Evolutionary conservation across 2,888 invertebrate genomes (phyloP).

Genomic region (Erannis defoliaria): DNA sequence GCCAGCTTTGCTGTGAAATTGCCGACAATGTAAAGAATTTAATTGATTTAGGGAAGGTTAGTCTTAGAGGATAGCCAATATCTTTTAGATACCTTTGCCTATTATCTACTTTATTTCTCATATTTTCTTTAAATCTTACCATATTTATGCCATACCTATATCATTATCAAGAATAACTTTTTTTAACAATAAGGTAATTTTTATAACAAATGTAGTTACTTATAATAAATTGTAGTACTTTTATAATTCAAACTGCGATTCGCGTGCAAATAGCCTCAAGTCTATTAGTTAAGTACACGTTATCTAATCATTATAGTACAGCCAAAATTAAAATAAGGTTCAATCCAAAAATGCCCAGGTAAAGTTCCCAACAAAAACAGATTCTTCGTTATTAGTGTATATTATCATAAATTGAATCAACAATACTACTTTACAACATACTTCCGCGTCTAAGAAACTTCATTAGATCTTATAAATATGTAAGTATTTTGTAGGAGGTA

Average conservation of each 20-base stretch:
- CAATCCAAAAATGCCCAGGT: too few species aligned
- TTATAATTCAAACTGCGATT: too few species aligned
- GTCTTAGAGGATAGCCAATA: not conserved
- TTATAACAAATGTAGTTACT: too few species aligned
- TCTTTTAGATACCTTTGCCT: too few species aligned
- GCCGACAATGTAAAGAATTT: slow-evolving; percentile 25
- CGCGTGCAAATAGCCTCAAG: too few species aligned
- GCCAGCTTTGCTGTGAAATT: slow-evolving; percentile 53
- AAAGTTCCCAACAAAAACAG: not conserved
- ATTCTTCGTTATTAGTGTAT: not conserved
- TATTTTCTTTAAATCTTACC: too few species aligned
- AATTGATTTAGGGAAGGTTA: slow-evolving; percentile 2
- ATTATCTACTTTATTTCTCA: too few species aligned
- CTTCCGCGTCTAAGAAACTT: slow-evolving; percentile 25
- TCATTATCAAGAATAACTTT: not conserved
- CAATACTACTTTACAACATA: slow-evolving; percentile 17
- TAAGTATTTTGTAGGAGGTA: slow-evolving; percentile 17
- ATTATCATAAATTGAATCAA: slow-evolving; percentile 8
- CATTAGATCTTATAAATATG: slow-evolving; percentile 15
- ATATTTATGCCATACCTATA: too few species aligned
- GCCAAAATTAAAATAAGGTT: too few species aligned
- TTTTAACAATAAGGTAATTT: not conserved
- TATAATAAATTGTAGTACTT: too few species aligned
- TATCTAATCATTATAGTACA: too few species aligned
- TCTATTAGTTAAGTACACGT: too few species aligned